phyloP scores from a whole-genome alignment of 2,797 vertebrate species.

The Pitangus sulphuratus region DNA sequence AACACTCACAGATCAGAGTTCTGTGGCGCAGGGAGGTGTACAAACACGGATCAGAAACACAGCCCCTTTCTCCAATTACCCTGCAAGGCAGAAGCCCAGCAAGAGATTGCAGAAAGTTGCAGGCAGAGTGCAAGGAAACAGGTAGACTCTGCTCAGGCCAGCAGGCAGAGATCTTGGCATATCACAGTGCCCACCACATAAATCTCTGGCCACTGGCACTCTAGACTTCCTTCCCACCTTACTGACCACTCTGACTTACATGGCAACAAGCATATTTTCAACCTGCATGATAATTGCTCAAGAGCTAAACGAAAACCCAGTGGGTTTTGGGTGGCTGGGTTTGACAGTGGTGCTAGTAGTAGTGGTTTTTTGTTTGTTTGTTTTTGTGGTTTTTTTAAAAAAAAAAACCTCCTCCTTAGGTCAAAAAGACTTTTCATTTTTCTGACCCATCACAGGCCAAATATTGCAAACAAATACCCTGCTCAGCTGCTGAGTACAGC shows the following conservation, averaged over 20 bases:
- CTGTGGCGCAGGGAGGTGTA: not conserved
- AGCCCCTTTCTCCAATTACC: accelerated
- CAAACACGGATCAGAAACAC: not conserved
- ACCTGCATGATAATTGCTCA: not conserved
- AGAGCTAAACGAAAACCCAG: not conserved
- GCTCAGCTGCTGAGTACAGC: not conserved
- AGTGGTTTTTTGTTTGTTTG: not conserved
- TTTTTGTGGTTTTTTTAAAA: not conserved
- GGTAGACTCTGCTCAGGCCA: not conserved
- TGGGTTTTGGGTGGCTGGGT: not conserved
- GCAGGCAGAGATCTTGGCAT: not conserved
- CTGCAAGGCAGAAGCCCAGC: not conserved
- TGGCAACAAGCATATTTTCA: not conserved
- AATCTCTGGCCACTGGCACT: not conserved
- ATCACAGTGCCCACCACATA: accelerated
- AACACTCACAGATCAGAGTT: accelerated
- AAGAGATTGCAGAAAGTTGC: not conserved
- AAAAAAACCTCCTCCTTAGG: not conserved
- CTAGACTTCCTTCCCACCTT: not conserved
- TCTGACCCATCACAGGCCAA: not conserved
- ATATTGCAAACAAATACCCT: not conserved
- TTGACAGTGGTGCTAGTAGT: not conserved
- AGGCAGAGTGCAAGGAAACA: not conserved
- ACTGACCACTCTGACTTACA: not conserved
- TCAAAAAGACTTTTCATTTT: not conserved